These are phyloP conservation scores for Nothoprocta perdicaria DNA, from an alignment of 2,113 vertebrate species.

Conservation along the genomic window DNA sequence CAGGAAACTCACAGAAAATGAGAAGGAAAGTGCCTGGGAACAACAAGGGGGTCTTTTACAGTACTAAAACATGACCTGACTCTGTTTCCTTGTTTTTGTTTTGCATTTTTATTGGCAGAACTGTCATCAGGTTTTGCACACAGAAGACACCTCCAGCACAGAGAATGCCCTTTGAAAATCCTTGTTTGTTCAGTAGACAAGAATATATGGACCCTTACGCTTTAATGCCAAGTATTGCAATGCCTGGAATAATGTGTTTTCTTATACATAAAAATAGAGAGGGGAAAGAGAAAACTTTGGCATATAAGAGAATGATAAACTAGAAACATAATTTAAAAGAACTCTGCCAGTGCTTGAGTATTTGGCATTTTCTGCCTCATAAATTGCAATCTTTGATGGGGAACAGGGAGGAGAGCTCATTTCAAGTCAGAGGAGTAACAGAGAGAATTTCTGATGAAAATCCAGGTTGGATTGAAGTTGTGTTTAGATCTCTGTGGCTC, in stretches of 20 bases:
- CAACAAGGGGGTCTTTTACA: not conserved
- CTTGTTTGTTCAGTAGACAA: not conserved
- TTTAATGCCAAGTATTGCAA: not conserved
- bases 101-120: not conserved
- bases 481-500: not conserved
- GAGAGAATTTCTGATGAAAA: conserved; percentile 66
- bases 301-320: conserved; percentile 37
- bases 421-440: conserved; percentile 34
- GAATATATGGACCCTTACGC: not conserved
- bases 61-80: not conserved
- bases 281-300: conserved; percentile 35
- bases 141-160: not conserved
- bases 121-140: not conserved
- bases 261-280: conserved; percentile 24
- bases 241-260: conserved; percentile 22
- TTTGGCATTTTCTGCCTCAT: conserved; percentile 40
- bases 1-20: not conserved
- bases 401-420: not conserved
- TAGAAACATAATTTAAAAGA: conserved; percentile 52
- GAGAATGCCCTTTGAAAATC: not conserved
- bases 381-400: conserved; percentile 28
- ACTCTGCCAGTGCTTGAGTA: not conserved
- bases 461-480: not conserved
- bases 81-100: not conserved
- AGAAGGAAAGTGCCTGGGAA: not conserved